Conservation (phyloP, 2,888 invertebrate species). For the Drosophila phalerata region DNA sequence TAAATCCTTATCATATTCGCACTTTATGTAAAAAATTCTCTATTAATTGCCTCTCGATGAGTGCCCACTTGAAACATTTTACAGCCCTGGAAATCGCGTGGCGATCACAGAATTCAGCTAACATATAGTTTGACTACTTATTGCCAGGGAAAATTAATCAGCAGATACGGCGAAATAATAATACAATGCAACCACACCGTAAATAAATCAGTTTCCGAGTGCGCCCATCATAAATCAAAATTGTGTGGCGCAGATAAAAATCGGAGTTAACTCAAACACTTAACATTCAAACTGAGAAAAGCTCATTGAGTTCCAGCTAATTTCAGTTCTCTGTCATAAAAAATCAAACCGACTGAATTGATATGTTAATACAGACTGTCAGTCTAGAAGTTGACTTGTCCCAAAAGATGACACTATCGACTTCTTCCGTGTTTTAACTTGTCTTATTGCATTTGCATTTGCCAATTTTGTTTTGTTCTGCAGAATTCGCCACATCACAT, state of each 20-base stretch:
- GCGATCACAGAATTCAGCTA: not conserved
- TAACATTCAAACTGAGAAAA: slow-evolving; percentile 1
- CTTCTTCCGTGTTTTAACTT: slow-evolving; percentile 15
- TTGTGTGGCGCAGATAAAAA: slow-evolving; percentile 39
- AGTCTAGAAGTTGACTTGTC: not conserved
- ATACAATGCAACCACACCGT: slow-evolving; percentile 35
- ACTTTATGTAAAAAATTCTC: slow-evolving; percentile 18
- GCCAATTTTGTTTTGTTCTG: slow-evolving; percentile 32
- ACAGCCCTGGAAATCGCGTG: slow-evolving; percentile 37
- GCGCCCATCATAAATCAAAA: slow-evolving; percentile 55
- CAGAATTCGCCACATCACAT: slow-evolving; percentile 35
- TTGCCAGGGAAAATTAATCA: slow-evolving; percentile 56
- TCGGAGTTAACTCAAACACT: slow-evolving; percentile 18
- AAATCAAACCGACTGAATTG: not conserved
- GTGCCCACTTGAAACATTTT: slow-evolving; percentile 38
- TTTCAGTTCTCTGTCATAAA: slow-evolving; percentile 9
- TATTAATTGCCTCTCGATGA: slow-evolving; percentile 18
- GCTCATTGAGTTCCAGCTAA: slow-evolving; percentile 12
- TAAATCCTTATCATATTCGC: not conserved
- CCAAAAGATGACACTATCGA: slow-evolving; percentile 1
- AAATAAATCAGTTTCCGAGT: slow-evolving; percentile 66
- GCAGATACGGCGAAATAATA: slow-evolving; percentile 19
- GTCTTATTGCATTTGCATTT: slow-evolving; percentile 38
- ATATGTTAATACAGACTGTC: slow-evolving; percentile 11
- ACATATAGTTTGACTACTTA: slow-evolving; percentile 13